phyloP scores from a whole-genome alignment of 1,140 invertebrate genomes.

The Pogonomyrmex barbatus region DNA sequence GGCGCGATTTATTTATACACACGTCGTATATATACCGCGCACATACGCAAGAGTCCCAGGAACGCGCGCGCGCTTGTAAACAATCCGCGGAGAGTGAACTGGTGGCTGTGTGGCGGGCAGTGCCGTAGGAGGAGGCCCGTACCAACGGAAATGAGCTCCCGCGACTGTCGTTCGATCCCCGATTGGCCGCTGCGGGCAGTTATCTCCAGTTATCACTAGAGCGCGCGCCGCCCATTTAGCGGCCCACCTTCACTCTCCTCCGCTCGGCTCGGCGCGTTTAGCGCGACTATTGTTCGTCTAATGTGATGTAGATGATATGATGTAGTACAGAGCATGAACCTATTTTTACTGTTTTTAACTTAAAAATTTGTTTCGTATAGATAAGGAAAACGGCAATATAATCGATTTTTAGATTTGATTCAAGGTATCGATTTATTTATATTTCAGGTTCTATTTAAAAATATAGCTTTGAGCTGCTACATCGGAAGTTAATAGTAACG shows the following conservation, averaged over 20 bases:
- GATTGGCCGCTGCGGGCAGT: constrained; percentile 68
- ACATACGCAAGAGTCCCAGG: neutral
- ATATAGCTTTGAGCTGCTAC: no score
- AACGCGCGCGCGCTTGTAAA: constrained; percentile 78
- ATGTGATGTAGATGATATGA: no score
- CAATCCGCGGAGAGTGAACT: constrained; percentile 80
- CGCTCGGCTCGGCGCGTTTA: neutral
- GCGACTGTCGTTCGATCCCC: constrained; percentile 30
- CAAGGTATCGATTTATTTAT: no score
- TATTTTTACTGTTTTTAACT: no score
- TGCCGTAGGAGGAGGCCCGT: constrained; percentile 70
- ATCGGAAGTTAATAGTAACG: no score
- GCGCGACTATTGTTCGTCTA: neutral
- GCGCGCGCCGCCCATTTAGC: constrained; percentile 40
- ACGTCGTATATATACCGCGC: neutral
- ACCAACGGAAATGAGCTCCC: constrained; percentile 75
- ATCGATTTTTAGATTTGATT: no score
- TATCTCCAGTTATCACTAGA: constrained; percentile 64
- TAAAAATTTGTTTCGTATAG: no score
- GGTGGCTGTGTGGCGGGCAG: constrained; percentile 68
- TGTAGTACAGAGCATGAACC: no score
- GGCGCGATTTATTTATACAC: constrained; percentile 1
- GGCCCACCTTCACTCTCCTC: neutral
- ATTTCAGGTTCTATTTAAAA: no score
- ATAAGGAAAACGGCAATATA: no score